Evolutionary conservation across 2,888 invertebrate genomes (phyloP).

Genomic region (Lithophane semibrunnea): DNA sequence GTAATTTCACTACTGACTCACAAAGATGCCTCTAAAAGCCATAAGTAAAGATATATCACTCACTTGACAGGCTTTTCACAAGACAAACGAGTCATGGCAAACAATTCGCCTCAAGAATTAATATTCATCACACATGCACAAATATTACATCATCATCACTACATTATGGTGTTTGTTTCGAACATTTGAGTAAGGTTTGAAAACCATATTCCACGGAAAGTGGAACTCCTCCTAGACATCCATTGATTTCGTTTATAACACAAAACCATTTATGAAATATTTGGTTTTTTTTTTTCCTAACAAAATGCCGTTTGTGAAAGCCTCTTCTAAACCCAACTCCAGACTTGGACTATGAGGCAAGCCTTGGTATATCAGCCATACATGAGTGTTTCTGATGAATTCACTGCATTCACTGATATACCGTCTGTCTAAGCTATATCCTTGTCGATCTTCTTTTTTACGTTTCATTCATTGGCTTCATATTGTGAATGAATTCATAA

Average conservation of each 20-base stretch:
- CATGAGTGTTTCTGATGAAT: background rate
- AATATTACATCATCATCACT: slow-evolving; percentile 61
- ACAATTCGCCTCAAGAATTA: slow-evolving; percentile 54
- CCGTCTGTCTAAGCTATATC: background rate
- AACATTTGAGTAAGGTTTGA: background rate
- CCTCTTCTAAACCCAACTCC: background rate
- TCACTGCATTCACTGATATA: background rate
- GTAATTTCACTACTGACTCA: slow-evolving; percentile 35
- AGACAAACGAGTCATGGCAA: slow-evolving; percentile 43
- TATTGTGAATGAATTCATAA: slow-evolving; percentile 23
- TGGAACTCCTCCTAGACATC: background rate
- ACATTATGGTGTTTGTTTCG: slow-evolving; percentile 25
- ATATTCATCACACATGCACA: slow-evolving; percentile 62
- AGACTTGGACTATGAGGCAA: background rate
- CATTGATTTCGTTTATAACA: too few species aligned
- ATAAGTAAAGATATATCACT: slow-evolving; percentile 45
- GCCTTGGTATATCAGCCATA: background rate
- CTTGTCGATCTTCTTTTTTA: background rate
- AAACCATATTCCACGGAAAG: background rate
- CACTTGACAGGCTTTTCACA: slow-evolving; percentile 50
- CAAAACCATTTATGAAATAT: too few species aligned
- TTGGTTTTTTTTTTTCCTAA: too few species aligned
- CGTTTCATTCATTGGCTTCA: background rate
- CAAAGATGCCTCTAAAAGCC: slow-evolving; percentile 19
- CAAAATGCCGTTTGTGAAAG: too few species aligned